Percentiles rank a stretch among this genome's conserved stretches.
phyloP scores from a whole-genome alignment of 2,888 invertebrate genomes.

The Lymantria monacha region DNA sequence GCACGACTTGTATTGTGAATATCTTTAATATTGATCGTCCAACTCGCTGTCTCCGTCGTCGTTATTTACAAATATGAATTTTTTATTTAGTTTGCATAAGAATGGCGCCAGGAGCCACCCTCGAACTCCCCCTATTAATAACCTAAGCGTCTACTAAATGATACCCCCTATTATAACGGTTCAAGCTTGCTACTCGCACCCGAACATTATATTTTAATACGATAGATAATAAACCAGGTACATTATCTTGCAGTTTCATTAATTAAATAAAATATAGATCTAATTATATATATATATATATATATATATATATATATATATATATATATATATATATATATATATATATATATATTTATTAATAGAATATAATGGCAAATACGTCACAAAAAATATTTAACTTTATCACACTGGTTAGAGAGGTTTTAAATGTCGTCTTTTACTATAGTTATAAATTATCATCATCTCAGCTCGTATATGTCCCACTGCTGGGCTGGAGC shows the following conservation, averaged over 20 bases:
- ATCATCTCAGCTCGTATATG: no score
- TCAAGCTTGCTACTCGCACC: constrained; percentile 16
- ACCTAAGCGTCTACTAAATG: constrained; percentile 55
- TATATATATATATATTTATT: no score
- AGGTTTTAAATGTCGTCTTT: no score
- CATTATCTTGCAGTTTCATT: constrained; percentile 7
- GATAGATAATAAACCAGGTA: constrained; percentile 5
- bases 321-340: no score
- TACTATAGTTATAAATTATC: no score
- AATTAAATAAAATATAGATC: constrained; percentile 2
- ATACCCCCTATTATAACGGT: constrained; percentile 48
- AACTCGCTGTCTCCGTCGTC: constrained; percentile 33
- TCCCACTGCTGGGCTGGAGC: no score
- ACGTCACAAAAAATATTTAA: no score
- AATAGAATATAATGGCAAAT: no score
- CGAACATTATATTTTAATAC: constrained; percentile 24
- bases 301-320: no score
- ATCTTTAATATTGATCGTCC: constrained; percentile 36
- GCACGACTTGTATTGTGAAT: background rate
- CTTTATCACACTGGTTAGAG: no score
- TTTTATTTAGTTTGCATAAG: constrained; percentile 62
- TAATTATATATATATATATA: no score
- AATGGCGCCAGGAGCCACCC: constrained; percentile 41
- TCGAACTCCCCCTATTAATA: constrained; percentile 54
- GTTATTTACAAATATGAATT: constrained; percentile 57